Conservation (phyloP, 2,797 vertebrate genomes). For the Glossophaga mutica region DNA sequence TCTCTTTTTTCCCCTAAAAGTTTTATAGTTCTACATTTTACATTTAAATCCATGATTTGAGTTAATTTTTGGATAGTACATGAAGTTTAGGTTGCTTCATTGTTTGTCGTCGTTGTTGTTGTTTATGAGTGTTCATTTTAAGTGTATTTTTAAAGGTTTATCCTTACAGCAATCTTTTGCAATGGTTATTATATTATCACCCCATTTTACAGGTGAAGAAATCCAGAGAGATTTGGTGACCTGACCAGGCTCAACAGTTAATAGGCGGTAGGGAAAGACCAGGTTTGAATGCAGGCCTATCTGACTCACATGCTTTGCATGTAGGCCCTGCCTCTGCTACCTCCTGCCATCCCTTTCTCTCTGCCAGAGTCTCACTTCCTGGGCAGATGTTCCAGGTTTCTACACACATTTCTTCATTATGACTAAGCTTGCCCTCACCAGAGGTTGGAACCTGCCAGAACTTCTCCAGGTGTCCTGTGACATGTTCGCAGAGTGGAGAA, state of each 20-base stretch:
- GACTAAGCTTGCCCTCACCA: neutral
- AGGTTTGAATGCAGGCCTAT: neutral
- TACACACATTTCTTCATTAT: neutral
- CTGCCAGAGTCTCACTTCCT: neutral
- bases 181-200: neutral
- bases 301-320: no score
- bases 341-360: neutral
- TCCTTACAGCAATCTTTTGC: neutral
- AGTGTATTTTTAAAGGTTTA: neutral
- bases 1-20: neutral
- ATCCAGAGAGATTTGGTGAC: neutral
- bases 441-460: neutral
- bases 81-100: neutral
- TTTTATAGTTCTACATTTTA: neutral
- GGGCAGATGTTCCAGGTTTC: neutral
- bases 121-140: neutral
- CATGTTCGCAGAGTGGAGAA: neutral
- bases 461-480: neutral
- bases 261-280: neutral
- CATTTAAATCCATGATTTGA: neutral
- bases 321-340: no score
- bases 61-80: neutral
- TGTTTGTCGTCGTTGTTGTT: neutral
- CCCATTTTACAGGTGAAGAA: neutral
- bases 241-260: neutral